These are phyloP conservation scores for Monoplex corrugatus DNA, from an alignment of 2,888 invertebrate species.

Conservation along the genomic window DNA sequence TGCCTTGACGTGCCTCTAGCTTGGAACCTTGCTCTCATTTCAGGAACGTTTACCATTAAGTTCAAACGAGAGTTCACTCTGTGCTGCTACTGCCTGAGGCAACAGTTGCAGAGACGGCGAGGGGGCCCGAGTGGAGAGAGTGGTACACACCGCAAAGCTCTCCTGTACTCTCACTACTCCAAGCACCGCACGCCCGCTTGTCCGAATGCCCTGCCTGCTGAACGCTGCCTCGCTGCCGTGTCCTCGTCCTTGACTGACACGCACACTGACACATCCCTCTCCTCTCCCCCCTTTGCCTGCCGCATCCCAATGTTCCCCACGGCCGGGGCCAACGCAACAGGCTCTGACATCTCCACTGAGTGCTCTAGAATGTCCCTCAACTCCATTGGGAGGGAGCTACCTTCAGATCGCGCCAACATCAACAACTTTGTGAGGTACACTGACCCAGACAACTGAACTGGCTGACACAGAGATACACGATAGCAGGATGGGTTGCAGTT, in stretches of 20 bases:
- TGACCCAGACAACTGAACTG: too few species aligned
- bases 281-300: slow-evolving; percentile 11
- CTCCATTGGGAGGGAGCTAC: slow-evolving; percentile 42
- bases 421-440: slow-evolving; percentile 52
- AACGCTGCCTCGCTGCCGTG: neutral
- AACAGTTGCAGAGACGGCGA: slow-evolving; percentile 48
- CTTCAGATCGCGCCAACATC: slow-evolving; percentile 51
- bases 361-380: slow-evolving; percentile 45
- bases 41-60: slow-evolving; percentile 77
- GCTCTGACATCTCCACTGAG: slow-evolving; percentile 42
- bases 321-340: neutral
- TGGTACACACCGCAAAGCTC: slow-evolving; percentile 48
- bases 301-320: slow-evolving; percentile 23
- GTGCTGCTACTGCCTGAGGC: slow-evolving; percentile 70
- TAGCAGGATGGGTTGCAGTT: too few species aligned
- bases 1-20: slow-evolving; percentile 12
- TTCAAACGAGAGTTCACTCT: slow-evolving; percentile 75
- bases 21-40: slow-evolving; percentile 52
- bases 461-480: too few species aligned
- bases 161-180: slow-evolving; percentile 45
- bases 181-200: slow-evolving; percentile 44
- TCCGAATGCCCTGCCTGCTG: slow-evolving; percentile 48
- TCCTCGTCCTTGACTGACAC: slow-evolving; percentile 7
- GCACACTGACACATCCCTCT: neutral
- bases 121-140: slow-evolving; percentile 43